Evolutionary conservation across 2,888 invertebrate genomes (phyloP).

Genomic region (Clunio marinus): DNA sequence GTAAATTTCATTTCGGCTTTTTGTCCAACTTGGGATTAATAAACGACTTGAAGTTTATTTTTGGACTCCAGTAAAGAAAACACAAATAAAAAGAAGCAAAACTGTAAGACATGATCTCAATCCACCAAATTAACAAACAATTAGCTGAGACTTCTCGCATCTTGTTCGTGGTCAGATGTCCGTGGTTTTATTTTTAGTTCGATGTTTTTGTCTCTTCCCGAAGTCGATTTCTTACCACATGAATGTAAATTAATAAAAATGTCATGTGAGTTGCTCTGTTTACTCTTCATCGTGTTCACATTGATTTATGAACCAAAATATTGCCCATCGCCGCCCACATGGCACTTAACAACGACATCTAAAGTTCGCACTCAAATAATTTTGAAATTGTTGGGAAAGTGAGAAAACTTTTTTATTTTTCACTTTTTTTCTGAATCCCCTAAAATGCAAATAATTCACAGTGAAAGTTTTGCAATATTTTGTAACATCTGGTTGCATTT

Average conservation of each 20-base stretch:
- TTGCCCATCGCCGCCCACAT: too few species aligned
- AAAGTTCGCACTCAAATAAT: too few species aligned
- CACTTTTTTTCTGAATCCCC: too few species aligned
- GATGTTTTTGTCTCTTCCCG: background rate
- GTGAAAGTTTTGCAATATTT: background rate
- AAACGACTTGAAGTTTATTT: conserved; percentile 17
- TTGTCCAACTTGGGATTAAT: background rate
- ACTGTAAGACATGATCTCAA: background rate
- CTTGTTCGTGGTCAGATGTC: conserved; percentile 3
- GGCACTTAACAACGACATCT: too few species aligned
- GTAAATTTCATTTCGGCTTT: conserved; percentile 20
- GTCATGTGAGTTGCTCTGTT: conserved; percentile 13
- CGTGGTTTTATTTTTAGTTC: background rate
- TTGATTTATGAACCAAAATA: too few species aligned
- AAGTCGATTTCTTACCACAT: background rate
- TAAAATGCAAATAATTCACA: too few species aligned
- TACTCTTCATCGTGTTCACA: too few species aligned
- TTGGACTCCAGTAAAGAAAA: conserved; percentile 6
- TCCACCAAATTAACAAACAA: conserved; percentile 2
- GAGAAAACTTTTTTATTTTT: too few species aligned
- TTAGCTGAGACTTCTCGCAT: background rate
- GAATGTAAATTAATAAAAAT: background rate
- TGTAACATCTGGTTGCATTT: background rate
- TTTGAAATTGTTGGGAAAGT: too few species aligned
- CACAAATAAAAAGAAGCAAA: background rate